Percentiles rank a stretch among this genome's conserved stretches.
phyloP scores from a whole-genome alignment of 2,113 vertebrate species.

The Copsychus sechellarum region DNA sequence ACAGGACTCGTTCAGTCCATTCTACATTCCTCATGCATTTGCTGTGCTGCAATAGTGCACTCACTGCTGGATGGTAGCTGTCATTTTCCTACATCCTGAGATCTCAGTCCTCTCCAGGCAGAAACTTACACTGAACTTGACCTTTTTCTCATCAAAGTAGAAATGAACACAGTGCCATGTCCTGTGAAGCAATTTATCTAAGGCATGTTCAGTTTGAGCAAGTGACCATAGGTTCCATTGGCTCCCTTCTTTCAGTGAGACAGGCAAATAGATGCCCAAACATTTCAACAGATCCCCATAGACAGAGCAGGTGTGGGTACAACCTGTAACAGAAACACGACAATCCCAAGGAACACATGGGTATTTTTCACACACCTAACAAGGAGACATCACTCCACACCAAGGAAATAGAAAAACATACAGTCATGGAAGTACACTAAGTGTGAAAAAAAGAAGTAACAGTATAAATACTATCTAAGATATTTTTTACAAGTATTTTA shows the following conservation, averaged over 20 bases:
- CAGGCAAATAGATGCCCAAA: background rate
- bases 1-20: background rate
- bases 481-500: background rate
- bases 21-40: background rate
- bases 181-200: background rate
- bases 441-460: background rate
- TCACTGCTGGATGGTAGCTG: background rate
- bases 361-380: background rate
- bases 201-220: background rate
- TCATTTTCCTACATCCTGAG: background rate
- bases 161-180: background rate
- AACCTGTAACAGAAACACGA: background rate
- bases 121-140: background rate
- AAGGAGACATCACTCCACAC: background rate
- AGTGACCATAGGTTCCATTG: background rate
- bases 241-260: background rate
- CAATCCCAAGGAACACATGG: fast-evolving
- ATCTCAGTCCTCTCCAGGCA: background rate
- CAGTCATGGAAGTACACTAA: background rate
- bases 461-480: background rate
- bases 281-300: fast-evolving
- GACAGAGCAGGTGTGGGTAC: background rate
- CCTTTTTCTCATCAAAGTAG: background rate
- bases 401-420: background rate
- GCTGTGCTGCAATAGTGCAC: background rate